Conservation (phyloP, 1,140 invertebrate species). For the Saccostrea glomerata region DNA sequence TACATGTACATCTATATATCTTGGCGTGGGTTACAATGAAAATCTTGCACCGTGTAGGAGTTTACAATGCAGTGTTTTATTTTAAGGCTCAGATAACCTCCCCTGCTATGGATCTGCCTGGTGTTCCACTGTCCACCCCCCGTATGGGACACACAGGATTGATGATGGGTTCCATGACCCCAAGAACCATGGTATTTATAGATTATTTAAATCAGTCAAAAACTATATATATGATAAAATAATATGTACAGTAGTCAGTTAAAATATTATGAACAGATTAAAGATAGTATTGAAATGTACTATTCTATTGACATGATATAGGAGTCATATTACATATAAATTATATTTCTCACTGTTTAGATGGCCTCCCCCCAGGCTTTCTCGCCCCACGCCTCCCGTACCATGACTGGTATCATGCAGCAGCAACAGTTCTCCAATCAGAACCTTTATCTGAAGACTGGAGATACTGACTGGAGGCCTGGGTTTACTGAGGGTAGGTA, state of each 20-base stretch:
- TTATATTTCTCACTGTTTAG: constrained; percentile 50
- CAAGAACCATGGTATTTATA: constrained; percentile 61
- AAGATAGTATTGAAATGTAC: no score
- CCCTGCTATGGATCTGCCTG: constrained; percentile 61
- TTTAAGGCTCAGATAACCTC: constrained; percentile 61
- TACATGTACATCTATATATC: no score
- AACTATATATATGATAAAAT: not conserved
- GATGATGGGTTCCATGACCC: constrained; percentile 52
- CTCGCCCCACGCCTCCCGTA: constrained; percentile 71
- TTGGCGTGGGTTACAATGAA: not conserved
- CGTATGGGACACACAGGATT: constrained; percentile 48
- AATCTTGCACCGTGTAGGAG: not conserved
- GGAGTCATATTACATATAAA: no score
- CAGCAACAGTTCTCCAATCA: constrained; percentile 72
- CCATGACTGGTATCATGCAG: constrained; percentile 64
- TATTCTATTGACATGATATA: no score
- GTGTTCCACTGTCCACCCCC: constrained; percentile 51
- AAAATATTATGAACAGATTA: not conserved
- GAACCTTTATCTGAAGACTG: constrained; percentile 69
- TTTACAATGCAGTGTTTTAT: not conserved
- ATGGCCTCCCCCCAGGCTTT: constrained; percentile 66
- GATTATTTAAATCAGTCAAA: not conserved
- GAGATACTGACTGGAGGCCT: constrained; percentile 70
- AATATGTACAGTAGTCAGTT: not conserved
- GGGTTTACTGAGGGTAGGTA: constrained; percentile 70